These are phyloP conservation scores for Neopelma chrysocephalum DNA, from an alignment of 2,797 vertebrate genomes.

Conservation along the genomic window DNA sequence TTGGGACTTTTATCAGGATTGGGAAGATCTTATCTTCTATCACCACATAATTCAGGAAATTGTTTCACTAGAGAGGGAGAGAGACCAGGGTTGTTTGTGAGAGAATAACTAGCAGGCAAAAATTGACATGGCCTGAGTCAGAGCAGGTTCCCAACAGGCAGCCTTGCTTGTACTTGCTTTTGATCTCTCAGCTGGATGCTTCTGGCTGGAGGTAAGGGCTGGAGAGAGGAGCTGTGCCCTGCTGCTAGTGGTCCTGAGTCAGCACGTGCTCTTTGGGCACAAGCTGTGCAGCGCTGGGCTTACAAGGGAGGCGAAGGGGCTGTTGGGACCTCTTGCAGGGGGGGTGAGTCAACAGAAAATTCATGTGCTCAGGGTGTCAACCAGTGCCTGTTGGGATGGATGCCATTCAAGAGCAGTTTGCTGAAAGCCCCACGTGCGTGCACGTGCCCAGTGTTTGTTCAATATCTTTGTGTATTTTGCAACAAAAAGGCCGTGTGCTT, in stretches of 20 bases:
- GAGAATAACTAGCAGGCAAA: conserved; percentile 23
- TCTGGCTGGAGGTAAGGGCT: conserved; percentile 19
- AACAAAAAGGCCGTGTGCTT: background rate
- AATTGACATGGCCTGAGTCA: conserved; percentile 35
- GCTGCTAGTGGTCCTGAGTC: background rate
- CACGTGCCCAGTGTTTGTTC: background rate
- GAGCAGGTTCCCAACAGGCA: conserved; percentile 3
- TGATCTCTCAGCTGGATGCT: conserved; percentile 13
- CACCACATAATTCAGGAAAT: conserved; percentile 1
- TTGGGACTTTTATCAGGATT: background rate
- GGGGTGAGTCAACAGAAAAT: background rate
- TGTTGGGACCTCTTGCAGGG: background rate
- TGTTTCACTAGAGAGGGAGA: background rate
- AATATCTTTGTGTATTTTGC: background rate
- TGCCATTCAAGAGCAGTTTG: background rate
- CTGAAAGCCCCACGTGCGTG: accelerated
- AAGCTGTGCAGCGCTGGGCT: background rate
- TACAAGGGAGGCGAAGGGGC: background rate
- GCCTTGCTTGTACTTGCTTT: conserved; percentile 40
- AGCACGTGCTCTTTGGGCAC: accelerated
- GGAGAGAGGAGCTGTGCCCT: background rate
- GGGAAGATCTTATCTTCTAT: conserved; percentile 31
- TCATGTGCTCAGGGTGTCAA: background rate
- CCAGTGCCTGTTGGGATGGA: background rate
- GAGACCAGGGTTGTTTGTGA: background rate